Evolutionary conservation across 2,797 vertebrate genomes (phyloP).

Genomic region (Oryzias sinensis): DNA sequence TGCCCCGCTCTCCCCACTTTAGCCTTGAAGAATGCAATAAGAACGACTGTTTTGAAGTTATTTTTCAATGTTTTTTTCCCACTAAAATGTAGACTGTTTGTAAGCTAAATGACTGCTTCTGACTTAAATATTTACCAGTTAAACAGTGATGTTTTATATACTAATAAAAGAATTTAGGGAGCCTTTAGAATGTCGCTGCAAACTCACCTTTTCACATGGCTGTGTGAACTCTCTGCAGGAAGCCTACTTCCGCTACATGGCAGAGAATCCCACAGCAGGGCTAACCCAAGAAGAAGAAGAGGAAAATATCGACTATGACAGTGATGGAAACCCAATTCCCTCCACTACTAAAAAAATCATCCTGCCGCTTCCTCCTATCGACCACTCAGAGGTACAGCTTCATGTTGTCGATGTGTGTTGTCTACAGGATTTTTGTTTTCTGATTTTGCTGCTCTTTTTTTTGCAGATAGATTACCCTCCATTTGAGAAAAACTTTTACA

Average conservation of each 20-base stretch:
- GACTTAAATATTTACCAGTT: not conserved
- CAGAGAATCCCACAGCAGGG: slow-evolving; percentile 97
- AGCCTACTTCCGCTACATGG: slow-evolving; percentile 99
- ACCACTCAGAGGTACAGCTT: slow-evolving; percentile 90
- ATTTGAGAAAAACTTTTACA: slow-evolving; percentile 98
- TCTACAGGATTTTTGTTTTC: not conserved
- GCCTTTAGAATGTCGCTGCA: not conserved
- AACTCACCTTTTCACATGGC: slow-evolving; percentile 36
- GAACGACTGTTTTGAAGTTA: slow-evolving; percentile 18
- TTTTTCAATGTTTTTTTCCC: slow-evolving; percentile 21
- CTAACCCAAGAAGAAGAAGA: slow-evolving; percentile 94
- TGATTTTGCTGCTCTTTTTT: slow-evolving; percentile 4
- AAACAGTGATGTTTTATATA: not conserved
- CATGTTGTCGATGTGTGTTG: not conserved
- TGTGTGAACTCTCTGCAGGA: slow-evolving; percentile 87
- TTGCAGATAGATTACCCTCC: slow-evolving; percentile 94
- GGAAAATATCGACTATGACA: slow-evolving; percentile 95
- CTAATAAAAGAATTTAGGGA: too few species aligned
- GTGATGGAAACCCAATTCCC: slow-evolving; percentile 95
- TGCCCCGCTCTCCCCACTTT: slow-evolving; percentile 11
- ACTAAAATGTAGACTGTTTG: not conserved
- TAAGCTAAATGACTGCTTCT: slow-evolving; percentile 11
- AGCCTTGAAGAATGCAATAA: slow-evolving; percentile 46
- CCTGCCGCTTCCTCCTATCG: slow-evolving; percentile 93
- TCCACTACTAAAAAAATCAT: slow-evolving; percentile 93